These are phyloP conservation scores for Ericerus pela DNA, from an alignment of 1,140 invertebrate genomes.

Conservation along the genomic window DNA sequence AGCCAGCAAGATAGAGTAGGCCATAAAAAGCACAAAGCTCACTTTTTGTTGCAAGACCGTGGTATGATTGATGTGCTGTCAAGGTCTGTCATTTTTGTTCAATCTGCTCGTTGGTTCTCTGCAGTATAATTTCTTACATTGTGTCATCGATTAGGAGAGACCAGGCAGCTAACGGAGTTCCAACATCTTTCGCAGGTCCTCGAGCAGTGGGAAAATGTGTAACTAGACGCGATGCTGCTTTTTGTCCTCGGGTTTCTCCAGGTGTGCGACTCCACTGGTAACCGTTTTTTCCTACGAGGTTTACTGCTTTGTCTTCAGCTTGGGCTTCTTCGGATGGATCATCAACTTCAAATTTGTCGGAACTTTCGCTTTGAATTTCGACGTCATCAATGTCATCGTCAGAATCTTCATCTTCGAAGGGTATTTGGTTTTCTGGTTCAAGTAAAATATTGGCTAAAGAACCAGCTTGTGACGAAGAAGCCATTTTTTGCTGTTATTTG, in stretches of 20 bases:
- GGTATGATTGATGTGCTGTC: conserved; percentile 5
- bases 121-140: conserved; percentile 14
- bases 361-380: no score
- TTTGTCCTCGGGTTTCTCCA: background rate
- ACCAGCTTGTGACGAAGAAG: no score
- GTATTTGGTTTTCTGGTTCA: no score
- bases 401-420: no score
- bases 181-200: background rate
- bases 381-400: no score
- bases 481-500: no score
- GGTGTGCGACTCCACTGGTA: no score
- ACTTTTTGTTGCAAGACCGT: background rate
- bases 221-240: background rate
- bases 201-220: background rate
- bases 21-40: conserved; percentile 20
- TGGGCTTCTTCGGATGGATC: no score
- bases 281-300: no score
- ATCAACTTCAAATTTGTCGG: no score
- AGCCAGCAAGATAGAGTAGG: conserved; percentile 19
- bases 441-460: no score
- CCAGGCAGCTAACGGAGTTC: background rate
- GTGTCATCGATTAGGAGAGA: conserved; percentile 7
- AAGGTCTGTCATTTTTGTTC: background rate
- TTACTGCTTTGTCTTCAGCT: no score
- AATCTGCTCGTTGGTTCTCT: conserved; percentile 15